Conservation (phyloP, 2,888 invertebrate genomes). For the Schizotus pectinicornis region DNA sequence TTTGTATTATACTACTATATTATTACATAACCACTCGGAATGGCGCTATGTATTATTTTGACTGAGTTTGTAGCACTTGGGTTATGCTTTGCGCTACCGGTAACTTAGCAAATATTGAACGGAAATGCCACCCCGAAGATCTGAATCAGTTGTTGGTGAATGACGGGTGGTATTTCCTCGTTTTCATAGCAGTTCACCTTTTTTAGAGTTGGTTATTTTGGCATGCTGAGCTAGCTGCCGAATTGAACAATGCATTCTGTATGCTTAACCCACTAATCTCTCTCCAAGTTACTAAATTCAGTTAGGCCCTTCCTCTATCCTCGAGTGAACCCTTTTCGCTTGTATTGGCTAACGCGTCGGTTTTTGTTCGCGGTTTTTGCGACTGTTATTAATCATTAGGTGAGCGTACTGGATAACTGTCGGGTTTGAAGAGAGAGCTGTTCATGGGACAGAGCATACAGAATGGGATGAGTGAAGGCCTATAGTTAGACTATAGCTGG, state of each 20-base stretch:
- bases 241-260: constrained; percentile 50
- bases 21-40: constrained; percentile 25
- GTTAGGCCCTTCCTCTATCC: too few species aligned
- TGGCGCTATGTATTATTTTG: constrained; percentile 32
- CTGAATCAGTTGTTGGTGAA: not conserved
- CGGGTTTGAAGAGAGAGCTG: too few species aligned
- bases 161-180: constrained; percentile 48
- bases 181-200: constrained; percentile 39
- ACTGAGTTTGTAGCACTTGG: constrained; percentile 55
- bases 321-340: too few species aligned
- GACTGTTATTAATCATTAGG: not conserved
- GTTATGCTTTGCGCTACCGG: constrained; percentile 54
- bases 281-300: constrained; percentile 10
- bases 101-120: constrained; percentile 34
- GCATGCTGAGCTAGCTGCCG: constrained; percentile 56
- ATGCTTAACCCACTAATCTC: constrained; percentile 45
- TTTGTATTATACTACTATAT: constrained; percentile 14
- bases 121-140: constrained; percentile 8
- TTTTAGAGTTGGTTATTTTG: constrained; percentile 47
- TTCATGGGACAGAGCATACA: constrained; percentile 51
- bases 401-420: not conserved
- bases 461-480: constrained; percentile 50
- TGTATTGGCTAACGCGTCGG: not conserved
- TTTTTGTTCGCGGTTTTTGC: not conserved
- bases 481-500: constrained; percentile 52